Evolutionary conservation across 2,113 vertebrate genomes (phyloP), one percentile per base, ranked within the genome.

Genomic region (Pelecanoides urinatrix): DNA sequence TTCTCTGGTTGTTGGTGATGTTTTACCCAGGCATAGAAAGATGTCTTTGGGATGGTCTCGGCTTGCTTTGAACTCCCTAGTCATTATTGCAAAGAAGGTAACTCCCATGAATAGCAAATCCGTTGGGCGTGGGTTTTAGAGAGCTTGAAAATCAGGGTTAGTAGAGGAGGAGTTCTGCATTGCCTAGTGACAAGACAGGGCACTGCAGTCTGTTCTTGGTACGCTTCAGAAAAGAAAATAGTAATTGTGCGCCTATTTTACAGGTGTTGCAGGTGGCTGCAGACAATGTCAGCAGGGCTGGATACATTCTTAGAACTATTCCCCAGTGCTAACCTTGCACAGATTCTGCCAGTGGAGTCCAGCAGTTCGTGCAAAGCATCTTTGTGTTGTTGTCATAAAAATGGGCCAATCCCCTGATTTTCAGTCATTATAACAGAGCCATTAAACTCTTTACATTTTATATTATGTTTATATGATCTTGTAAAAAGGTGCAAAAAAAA

Each of bases 71-170:
- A 94, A 87, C 73, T 88, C 47, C 58, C 40, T 32, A 11, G 45
- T 88, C 53, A 53, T 81, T 78, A 45, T 36, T 91, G 88, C 66
- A 63, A 59, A 73, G 75, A 21, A 45, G 63, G 72, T 32, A 82
- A 93, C 88, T 87, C 92, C 93, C 89, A 74, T 2, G 13, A 91
- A 56, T 10, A 91, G 76, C 88, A 89, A 80, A 72, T 52, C 53
- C 78, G 58, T 50, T 91, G 92, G 90, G 94, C 70, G 90, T 94
- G 87, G 84, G 61, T 4, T 96, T 92, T 25, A 18, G 44, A 71
- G 65, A 96, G 81, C 95, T 1, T 89, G 95, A 97, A 97, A 95
- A 93, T 93, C 92, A 95, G 86, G 97, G 78, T 96, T 40, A 34
- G 67, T 34, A 73, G 55, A 85, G 79, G 86, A 95, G 75, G 47